These are phyloP conservation scores for Saguinus midas DNA, from an alignment of 2,113 vertebrate species.

Conservation along the genomic window DNA sequence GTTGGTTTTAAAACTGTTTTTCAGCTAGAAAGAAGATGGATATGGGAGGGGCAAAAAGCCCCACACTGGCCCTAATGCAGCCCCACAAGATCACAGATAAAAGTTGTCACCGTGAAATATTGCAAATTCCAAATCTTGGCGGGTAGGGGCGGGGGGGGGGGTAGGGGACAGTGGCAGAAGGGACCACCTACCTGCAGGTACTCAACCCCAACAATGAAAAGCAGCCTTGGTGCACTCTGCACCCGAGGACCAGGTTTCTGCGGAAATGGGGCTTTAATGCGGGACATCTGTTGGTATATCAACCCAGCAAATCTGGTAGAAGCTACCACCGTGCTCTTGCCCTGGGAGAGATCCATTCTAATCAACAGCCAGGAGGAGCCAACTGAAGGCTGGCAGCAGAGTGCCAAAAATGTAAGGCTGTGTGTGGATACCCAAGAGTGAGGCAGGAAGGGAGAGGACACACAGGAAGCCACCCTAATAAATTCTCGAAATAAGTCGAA, in stretches of 20 bases:
- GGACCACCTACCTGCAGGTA: fast-evolving
- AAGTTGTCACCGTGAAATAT: background rate
- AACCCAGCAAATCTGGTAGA: background rate
- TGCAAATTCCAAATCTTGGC: background rate
- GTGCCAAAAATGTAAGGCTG: background rate
- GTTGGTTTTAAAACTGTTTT: background rate
- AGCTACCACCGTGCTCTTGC: background rate
- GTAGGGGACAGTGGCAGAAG: background rate
- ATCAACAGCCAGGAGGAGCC: background rate
- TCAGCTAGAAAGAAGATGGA: background rate
- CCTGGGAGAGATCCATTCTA: background rate
- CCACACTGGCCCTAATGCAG: background rate
- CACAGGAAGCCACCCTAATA: no score
- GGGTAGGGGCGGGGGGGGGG: no score
- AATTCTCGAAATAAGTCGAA: background rate
- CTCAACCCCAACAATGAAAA: background rate
- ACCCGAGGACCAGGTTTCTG: background rate
- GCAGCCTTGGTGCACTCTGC: background rate
- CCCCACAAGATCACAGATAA: background rate
- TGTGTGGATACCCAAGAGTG: background rate
- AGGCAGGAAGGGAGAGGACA: background rate
- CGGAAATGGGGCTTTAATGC: background rate
- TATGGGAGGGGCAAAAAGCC: background rate
- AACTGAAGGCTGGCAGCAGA: background rate
- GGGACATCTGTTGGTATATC: background rate